A percentile compares a stretch with the other conserved stretches of the same genome.
Evolutionary conservation across 2,888 invertebrate species (phyloP).

Genomic region (Lycia hirtaria): DNA sequence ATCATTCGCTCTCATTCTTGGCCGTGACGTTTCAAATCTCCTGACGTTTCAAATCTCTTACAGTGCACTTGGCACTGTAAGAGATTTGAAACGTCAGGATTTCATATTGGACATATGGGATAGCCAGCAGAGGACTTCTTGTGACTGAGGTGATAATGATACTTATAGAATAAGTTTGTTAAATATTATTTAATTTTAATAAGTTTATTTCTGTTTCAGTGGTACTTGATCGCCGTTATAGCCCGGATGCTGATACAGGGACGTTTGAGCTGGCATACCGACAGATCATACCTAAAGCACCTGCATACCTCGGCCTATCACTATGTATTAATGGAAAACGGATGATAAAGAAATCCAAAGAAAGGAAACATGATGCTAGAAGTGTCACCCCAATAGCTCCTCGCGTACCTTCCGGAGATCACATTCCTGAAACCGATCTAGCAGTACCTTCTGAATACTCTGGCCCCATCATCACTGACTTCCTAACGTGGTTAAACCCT

Average conservation of each 20-base stretch:
- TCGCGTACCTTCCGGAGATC: slow-evolving; percentile 62
- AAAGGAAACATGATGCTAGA: slow-evolving; percentile 72
- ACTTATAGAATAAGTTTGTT: too few species aligned
- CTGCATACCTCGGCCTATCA: slow-evolving; percentile 92
- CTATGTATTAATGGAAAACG: slow-evolving; percentile 88
- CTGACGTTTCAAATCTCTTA: too few species aligned
- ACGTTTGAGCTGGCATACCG: slow-evolving; percentile 92
- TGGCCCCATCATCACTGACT: slow-evolving; percentile 89
- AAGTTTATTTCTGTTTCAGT: slow-evolving; percentile 81
- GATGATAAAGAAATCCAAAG: slow-evolving; percentile 79
- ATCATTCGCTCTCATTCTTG: too few species aligned
- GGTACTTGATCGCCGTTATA: slow-evolving; percentile 89
- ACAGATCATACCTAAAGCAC: slow-evolving; percentile 91
- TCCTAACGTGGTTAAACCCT: slow-evolving; percentile 88
- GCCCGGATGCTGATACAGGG: slow-evolving; percentile 91
- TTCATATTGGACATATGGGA: too few species aligned
- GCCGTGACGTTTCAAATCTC: too few species aligned
- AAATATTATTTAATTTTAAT: background rate
- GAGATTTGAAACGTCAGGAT: too few species aligned
- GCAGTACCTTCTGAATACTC: slow-evolving; percentile 80
- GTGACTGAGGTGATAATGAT: too few species aligned
- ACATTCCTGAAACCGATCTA: slow-evolving; percentile 56
- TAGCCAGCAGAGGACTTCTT: too few species aligned
- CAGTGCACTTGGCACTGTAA: too few species aligned
- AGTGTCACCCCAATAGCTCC: slow-evolving; percentile 59